Evolutionary conservation across 2,797 vertebrate genomes (phyloP).

Genomic region (Scleropages formosus): DNA sequence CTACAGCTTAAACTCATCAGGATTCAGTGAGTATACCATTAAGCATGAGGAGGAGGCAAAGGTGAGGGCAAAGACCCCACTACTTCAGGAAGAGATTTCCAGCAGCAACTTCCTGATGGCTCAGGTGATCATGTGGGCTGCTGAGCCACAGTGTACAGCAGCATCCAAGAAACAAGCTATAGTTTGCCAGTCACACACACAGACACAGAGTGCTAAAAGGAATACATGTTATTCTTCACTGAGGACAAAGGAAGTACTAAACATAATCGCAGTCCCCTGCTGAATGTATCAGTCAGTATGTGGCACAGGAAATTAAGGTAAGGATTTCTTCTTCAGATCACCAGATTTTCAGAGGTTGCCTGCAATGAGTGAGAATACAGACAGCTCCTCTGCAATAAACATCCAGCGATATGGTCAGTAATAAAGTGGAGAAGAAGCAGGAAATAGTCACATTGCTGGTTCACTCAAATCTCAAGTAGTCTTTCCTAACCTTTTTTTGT

Average conservation of each 20-base stretch:
- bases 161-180: slow-evolving; percentile 8
- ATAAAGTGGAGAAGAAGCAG: no score
- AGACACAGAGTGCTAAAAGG: background rate
- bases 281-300: slow-evolving; percentile 38
- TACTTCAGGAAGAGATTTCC: background rate
- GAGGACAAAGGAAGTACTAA: slow-evolving; percentile 31
- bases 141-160: background rate
- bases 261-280: slow-evolving; percentile 32
- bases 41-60: background rate
- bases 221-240: slow-evolving; percentile 16
- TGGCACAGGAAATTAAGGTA: slow-evolving; percentile 47
- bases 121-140: background rate
- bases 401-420: no score
- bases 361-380: slow-evolving; percentile 3
- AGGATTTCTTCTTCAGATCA: slow-evolving; percentile 52
- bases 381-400: background rate
- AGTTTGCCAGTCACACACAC: background rate
- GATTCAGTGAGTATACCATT: background rate
- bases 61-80: background rate
- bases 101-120: slow-evolving; percentile 17
- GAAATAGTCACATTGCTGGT: no score
- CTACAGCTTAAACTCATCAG: background rate
- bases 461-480: background rate
- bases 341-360: slow-evolving; percentile 49
- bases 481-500: background rate